Conservation (phyloP, 1,140 invertebrate genomes). For the Tetramorium simillimum region DNA sequence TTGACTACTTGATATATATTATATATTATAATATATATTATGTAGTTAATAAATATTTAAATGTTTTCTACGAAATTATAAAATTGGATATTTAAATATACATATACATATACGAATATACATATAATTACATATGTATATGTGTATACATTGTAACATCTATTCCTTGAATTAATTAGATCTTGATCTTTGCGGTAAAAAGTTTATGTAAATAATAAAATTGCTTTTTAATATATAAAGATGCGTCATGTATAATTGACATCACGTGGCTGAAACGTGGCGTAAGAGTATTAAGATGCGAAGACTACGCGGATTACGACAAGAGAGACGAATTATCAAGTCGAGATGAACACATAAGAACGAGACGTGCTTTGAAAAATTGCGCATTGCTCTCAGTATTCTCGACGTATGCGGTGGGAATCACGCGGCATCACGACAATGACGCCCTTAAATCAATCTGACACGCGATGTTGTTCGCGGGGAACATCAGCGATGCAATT, state of each 20-base stretch:
- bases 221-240: neutral
- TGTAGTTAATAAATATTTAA: conserved; percentile 1
- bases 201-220: neutral
- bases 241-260: neutral
- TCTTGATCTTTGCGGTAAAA: neutral
- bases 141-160: too few relatives aligned
- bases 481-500: conserved; percentile 23
- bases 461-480: neutral
- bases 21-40: too few relatives aligned
- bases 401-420: neutral
- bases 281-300: neutral
- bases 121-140: too few relatives aligned
- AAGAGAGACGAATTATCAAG: neutral
- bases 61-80: neutral
- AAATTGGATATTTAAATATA: neutral
- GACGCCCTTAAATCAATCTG: conserved; percentile 18
- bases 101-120: too few relatives aligned
- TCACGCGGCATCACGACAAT: neutral
- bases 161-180: neutral
- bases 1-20: too few relatives aligned
- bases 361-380: neutral
- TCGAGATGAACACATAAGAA: neutral
- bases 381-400: conserved; percentile 1
- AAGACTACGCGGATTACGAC: neutral
- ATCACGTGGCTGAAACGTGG: neutral